phyloP scores from a whole-genome alignment of 2,113 vertebrate genomes.

The Pangasianodon hypophthalmus region DNA sequence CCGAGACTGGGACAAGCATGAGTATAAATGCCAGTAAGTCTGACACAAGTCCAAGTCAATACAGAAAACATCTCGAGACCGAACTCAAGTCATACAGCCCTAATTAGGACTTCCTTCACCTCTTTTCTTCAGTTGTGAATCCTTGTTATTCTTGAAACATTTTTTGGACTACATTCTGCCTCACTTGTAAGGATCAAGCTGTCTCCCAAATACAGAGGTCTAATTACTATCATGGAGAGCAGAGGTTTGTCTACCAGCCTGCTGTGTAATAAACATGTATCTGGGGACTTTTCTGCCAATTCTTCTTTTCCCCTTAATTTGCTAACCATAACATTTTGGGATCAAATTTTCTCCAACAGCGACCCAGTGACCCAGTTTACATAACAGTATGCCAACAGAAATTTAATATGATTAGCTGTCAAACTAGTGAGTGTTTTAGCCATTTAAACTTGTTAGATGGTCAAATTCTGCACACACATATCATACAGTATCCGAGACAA shows the following conservation, averaged over 20 bases:
- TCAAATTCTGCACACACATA: not conserved
- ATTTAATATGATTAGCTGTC: conserved; percentile 8
- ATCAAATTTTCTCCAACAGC: not conserved
- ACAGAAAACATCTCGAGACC: not conserved
- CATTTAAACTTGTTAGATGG: conserved; percentile 69
- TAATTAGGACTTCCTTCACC: not conserved
- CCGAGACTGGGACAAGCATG: not conserved
- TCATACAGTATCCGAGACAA: conserved; percentile 52
- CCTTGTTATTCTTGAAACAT: not conserved
- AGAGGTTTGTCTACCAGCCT: not conserved
- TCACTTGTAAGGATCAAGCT: not conserved
- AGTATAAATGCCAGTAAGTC: not conserved
- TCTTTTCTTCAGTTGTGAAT: not conserved
- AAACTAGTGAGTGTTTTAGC: conserved; percentile 33
- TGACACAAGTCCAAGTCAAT: not conserved
- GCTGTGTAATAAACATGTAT: not conserved
- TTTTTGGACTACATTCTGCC: not conserved
- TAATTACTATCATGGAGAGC: not conserved
- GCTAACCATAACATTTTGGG: not conserved
- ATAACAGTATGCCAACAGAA: not conserved
- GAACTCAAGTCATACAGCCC: not conserved
- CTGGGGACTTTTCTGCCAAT: not conserved
- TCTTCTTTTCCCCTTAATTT: not conserved
- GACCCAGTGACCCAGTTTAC: not conserved
- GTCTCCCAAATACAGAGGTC: not conserved